These are phyloP conservation scores for Drosophila rhopaloa DNA, from an alignment of 1,140 invertebrate species.

Conservation along the genomic window DNA sequence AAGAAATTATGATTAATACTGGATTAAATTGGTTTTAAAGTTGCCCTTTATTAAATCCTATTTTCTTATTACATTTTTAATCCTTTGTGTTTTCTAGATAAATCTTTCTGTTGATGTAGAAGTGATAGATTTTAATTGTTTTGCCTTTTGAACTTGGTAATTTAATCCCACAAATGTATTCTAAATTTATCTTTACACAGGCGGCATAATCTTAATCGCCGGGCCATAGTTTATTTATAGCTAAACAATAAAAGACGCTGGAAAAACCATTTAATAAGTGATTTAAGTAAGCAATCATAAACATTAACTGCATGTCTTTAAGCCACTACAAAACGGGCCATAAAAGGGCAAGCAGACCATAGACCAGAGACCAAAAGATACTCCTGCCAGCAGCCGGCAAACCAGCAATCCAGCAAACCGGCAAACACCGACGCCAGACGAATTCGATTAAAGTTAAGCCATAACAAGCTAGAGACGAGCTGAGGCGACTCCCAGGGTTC, in stretches of 20 bases:
- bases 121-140: slow-evolving; percentile 19
- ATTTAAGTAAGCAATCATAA: slow-evolving; percentile 71
- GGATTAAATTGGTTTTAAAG: too few species aligned
- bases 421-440: slow-evolving; percentile 52
- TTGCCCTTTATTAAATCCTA: too few species aligned
- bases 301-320: slow-evolving; percentile 63
- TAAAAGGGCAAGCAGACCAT: slow-evolving; percentile 51
- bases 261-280: slow-evolving; percentile 64
- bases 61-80: too few species aligned
- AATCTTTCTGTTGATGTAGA: not conserved
- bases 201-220: slow-evolving; percentile 18
- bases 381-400: slow-evolving; percentile 12
- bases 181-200: not conserved
- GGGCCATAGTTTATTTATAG: slow-evolving; percentile 39
- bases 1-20: too few species aligned
- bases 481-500: slow-evolving; percentile 55
- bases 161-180: slow-evolving; percentile 10
- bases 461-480: slow-evolving; percentile 55
- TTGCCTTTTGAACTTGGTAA: slow-evolving; percentile 1
- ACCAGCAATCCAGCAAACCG: slow-evolving; percentile 16
- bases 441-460: slow-evolving; percentile 80
- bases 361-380: slow-evolving; percentile 7
- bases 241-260: slow-evolving; percentile 37
- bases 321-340: slow-evolving; percentile 54
- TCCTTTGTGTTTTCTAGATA: too few species aligned